Evolutionary conservation across 2,888 invertebrate species (phyloP), one percentile per base, ranked within the genome.

Genomic region (Amiota minor): DNA sequence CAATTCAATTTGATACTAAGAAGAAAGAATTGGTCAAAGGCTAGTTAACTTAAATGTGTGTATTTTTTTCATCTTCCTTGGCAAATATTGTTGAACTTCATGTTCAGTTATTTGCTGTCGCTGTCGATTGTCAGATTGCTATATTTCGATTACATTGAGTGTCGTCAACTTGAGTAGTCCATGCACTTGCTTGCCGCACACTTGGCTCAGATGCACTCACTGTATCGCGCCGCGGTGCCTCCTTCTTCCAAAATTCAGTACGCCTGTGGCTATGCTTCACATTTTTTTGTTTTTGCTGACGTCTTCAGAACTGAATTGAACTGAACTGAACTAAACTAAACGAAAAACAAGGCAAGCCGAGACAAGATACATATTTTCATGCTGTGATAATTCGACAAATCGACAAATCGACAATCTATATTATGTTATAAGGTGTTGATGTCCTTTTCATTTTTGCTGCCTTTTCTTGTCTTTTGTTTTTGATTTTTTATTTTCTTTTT

Each of bases 351-450:
- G 1, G 2, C 23, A 23, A 23, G 23, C 23, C 35, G 0, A 35
- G 35, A 35, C 35, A 35, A 35, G 35, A 35, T 35, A 35, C 35
- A 81, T 70, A 70, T 64, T 71, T 62, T 71, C 73, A 53, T 75
- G 81, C 79, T 80, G 81, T 78, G 79, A 80, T 80, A 81, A 80
- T 85, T 83, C 83, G 81, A 83, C 81, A 81, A 80, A 84, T 83
- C 83, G 81, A 83, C 81, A 82, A 74, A 79, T 83, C 78, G 79
- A 78, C 55, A 73, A 75, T 75, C 62, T 62, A 11, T 72, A 18
- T 68, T n/a, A 46, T 14, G 67, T 53, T 70, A 46, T 71, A 73
- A 79, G 73, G 79, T 81, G 83, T 79, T 81, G 83, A 84, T 46
- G 12, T 64, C 59, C 83, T 84, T 16, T 59, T 8, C 45, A 62